A percentile compares a stretch with the other conserved stretches of the same genome.
Evolutionary conservation across 2,888 invertebrate species (phyloP).

Genomic region (Eledone cirrhosa): DNA sequence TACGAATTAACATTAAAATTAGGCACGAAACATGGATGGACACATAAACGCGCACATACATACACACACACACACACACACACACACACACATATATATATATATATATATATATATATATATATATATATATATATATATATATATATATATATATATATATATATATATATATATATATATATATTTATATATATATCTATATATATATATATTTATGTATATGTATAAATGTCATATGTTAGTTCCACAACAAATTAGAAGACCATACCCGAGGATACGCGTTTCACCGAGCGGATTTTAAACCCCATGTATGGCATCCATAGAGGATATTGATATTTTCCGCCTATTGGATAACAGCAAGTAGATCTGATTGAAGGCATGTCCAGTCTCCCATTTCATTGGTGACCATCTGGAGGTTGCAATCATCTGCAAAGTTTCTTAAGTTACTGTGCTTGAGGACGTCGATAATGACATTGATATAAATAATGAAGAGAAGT

Average conservation of each 20-base stretch:
- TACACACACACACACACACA: not conserved
- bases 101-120: not conserved
- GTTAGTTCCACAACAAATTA: not conserved
- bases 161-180: not conserved
- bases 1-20: too few relatives aligned
- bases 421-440: not conserved
- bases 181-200: not conserved
- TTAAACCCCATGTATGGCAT: too few relatives aligned
- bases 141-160: not conserved
- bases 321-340: too few relatives aligned
- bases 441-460: not conserved
- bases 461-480: too few relatives aligned
- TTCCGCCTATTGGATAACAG: too few relatives aligned
- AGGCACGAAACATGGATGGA: too few relatives aligned
- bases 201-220: conserved; percentile 9
- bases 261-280: too few relatives aligned
- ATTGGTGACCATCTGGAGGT: not conserved
- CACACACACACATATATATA: not conserved
- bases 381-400: too few relatives aligned
- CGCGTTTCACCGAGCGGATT: too few relatives aligned
- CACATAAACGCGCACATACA: not conserved
- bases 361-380: too few relatives aligned
- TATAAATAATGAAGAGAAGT: too few relatives aligned
- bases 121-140: not conserved
- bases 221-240: not conserved